phyloP scores from a whole-genome alignment of 2,797 vertebrate species.

The Phrynocephalus forsythii region DNA sequence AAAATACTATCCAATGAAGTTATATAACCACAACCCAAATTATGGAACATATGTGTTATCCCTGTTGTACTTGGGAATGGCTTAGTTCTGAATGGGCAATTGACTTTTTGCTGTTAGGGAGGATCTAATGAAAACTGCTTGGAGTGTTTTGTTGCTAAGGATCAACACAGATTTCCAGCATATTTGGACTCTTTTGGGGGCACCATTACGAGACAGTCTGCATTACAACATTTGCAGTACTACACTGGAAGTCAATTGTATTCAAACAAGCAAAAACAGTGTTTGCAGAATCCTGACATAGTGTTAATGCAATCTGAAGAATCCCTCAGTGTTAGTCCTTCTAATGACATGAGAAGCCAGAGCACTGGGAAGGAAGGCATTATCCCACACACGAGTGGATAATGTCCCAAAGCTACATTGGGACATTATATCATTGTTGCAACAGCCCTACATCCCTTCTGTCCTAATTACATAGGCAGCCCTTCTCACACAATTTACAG shows the following conservation, averaged over 20 bases:
- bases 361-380: neutral
- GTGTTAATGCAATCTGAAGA: neutral
- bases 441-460: neutral
- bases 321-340: neutral
- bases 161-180: neutral
- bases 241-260: neutral
- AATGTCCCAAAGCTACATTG: neutral
- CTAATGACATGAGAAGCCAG: neutral
- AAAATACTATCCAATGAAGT: no score
- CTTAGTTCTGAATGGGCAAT: neutral
- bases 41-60: no score
- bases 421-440: neutral
- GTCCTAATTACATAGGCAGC: neutral
- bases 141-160: neutral
- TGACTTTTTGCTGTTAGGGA: neutral
- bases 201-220: neutral
- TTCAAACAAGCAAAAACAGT: neutral
- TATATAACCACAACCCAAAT: no score
- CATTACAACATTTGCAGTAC: neutral
- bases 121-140: neutral
- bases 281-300: neutral
- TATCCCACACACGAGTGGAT: neutral
- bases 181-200: neutral
- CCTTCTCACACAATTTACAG: no score
- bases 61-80: neutral